A percentile compares a stretch with the other conserved stretches of the same genome.
Conservation (phyloP, 2,888 invertebrate genomes). For the Zelleria hepariella region DNA sequence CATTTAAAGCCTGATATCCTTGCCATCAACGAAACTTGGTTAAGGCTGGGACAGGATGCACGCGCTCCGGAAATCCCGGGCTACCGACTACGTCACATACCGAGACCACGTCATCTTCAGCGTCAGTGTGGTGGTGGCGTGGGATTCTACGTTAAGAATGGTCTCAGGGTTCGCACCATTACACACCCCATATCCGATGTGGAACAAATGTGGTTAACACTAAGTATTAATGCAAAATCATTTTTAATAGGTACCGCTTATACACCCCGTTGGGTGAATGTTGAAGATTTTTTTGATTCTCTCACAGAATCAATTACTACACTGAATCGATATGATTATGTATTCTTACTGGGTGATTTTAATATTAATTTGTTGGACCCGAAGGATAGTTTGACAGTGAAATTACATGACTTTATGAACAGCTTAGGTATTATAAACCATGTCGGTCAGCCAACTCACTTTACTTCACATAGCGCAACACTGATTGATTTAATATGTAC, state of each 20-base stretch:
- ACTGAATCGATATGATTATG: not conserved
- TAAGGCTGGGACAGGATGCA: not conserved
- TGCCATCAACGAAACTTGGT: conserved; percentile 1
- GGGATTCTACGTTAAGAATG: not conserved
- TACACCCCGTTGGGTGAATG: not conserved
- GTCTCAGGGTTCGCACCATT: not conserved
- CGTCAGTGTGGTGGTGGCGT: not conserved
- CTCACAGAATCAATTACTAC: not conserved
- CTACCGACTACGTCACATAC: not conserved
- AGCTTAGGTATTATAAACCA: not conserved
- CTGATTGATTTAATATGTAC: not conserved
- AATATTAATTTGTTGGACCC: not conserved
- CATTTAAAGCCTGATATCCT: not conserved
- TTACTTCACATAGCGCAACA: not conserved
- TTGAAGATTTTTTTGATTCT: not conserved
- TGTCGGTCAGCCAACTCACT: not conserved
- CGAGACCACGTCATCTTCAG: not conserved
- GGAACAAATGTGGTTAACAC: not conserved
- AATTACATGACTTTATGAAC: not conserved
- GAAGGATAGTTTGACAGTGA: not conserved
- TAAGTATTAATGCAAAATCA: not conserved
- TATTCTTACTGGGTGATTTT: not conserved
- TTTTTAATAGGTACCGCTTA: not conserved
- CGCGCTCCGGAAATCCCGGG: not conserved
- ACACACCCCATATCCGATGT: not conserved